Evolutionary conservation across 2,797 vertebrate genomes (phyloP).

Genomic region (Fratercula arctica): DNA sequence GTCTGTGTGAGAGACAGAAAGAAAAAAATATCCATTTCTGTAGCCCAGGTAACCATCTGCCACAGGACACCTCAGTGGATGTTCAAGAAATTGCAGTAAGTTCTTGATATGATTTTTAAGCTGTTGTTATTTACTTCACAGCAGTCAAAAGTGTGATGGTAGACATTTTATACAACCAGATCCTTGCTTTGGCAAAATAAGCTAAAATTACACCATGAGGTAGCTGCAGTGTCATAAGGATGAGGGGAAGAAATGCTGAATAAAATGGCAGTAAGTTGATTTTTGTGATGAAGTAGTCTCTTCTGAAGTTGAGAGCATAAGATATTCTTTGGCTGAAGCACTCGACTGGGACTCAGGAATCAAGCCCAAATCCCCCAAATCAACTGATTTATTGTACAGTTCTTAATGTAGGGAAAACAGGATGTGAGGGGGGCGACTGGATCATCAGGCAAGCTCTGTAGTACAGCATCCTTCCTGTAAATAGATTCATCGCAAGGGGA

Average conservation of each 20-base stretch:
- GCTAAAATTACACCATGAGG: not conserved
- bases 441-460: not conserved
- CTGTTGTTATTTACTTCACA: not conserved
- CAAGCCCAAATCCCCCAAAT: not conserved
- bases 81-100: not conserved
- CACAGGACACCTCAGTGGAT: not conserved
- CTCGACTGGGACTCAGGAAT: not conserved
- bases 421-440: not conserved
- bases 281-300: not conserved
- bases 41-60: not conserved
- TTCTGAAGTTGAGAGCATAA: not conserved
- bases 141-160: not conserved
- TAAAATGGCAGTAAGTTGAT: not conserved
- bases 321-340: not conserved
- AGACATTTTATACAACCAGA: not conserved
- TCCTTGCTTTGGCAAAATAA: not conserved
- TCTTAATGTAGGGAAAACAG: not conserved
- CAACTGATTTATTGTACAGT: not conserved
- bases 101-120: not conserved
- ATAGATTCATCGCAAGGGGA: not conserved
- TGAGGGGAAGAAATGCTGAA: not conserved
- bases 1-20: not conserved
- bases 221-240: not conserved
- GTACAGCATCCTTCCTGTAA: not conserved
- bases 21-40: not conserved